Base-by-base conservation (phyloP, 2,888 invertebrate species). In the Phaonia tiefii region DNA sequence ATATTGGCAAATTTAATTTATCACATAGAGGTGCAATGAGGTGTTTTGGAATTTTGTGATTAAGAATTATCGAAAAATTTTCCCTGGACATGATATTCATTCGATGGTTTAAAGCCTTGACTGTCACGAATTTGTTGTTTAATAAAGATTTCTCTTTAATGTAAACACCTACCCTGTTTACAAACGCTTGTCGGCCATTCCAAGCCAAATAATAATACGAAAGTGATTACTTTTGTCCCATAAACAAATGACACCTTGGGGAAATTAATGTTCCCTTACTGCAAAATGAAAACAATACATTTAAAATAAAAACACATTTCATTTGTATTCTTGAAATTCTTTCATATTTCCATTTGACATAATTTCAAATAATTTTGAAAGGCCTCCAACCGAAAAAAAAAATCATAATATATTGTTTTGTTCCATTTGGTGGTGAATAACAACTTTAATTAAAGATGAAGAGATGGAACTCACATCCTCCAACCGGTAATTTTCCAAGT, bases 231-330 rank as follows among this genome's bases (percentile, higher is more conserved):
- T 66, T 58, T 73, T 69, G 63, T 73, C 49, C 44, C 56, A 75
- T 76, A 75, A 75, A 63, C 51, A 70, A 71, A 80, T 66, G 17
- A 70, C 44, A 67, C 80, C 77, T 66, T 75, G 58, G 80, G 80
- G 77, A 80, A 80, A 77, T 80, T 71, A 67, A 80, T 37, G 22
- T 31, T 10, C 13, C 63, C 22, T 51, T 39, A 25, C 22, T 13
- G 8, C 54, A 25, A 1, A n/a, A n/a, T n/a, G n/a, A n/a, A n/a
- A 25, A 13, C 54, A n/a, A 39, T 39, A 20, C n/a, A 56, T 56
- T 15, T 8, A 51, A 25, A 26, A 1, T 42, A 42, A 42, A 63
- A 54, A 54, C 22, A 25, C 54, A 54, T 54, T 54, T 54, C 25
- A 22, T 22, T 54, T 54, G 54, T 22, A 22, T 8, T 3, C 31